Base-by-base conservation (phyloP, 37 sponge, comb jelly and placozoan species). In the Chondrosia reniformis region DNA sequence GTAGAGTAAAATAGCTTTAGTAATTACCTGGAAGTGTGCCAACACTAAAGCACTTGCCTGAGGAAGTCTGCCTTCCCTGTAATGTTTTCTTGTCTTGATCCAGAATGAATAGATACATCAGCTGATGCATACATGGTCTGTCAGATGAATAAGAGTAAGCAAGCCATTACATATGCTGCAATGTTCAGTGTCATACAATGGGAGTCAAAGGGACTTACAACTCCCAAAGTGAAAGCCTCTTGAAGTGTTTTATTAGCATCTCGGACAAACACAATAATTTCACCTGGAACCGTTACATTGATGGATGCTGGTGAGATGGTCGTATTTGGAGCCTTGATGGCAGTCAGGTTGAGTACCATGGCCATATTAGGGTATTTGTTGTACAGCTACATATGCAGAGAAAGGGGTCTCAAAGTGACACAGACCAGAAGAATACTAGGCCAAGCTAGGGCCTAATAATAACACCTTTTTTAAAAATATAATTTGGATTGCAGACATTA, bases 281-380 rank as follows among this genome's bases (percentile, higher is more conserved):
- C 21, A 5, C 93, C 80, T 31, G 80, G 83, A 0, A 85, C 46
- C 0, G 84, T 80, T 19, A 88, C 63, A 54, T 76, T 86, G 66
- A 78, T 82, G 52, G 57, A 42, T 17, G 27, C 38, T 17, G 81
- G 63, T 7, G 75, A 30, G 22, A 93, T 57, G 21, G 37, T 49
- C 45, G 83, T 24, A 21, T 39, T 55, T 17, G 95, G 95, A 7
- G 92, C 87, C 31, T 84, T 85, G 4, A 52, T 61, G 10, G 89
- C 74, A 36, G 55, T 55, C 0, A 95, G 45, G 30, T 73, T 62
- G 45, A 95, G 69, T 71, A 69, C 38, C 89, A 95, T 90, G 0
- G 65, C 66, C 86, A 79, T 83, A 33, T 95, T 88, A 6, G 95
- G 95, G 56, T 79, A 95, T 36, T 81, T 81, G n/a, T 61, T 79